These are phyloP conservation scores for Dusona sp. DNA, from an alignment of 2,888 invertebrate species.

Conservation along the genomic window DNA sequence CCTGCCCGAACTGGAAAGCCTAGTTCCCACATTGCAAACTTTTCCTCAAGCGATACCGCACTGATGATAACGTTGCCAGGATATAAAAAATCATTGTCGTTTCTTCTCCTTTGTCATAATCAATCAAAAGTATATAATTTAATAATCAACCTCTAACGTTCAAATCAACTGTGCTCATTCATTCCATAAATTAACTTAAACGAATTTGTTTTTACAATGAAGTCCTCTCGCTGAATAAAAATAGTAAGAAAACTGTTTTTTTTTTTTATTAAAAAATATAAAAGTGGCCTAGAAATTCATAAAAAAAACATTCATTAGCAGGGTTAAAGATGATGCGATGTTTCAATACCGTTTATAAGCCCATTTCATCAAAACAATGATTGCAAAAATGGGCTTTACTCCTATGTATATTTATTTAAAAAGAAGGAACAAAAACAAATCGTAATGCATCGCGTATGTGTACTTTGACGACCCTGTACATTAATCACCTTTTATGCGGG, in stretches of 20 bases:
- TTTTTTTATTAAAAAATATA: not conserved
- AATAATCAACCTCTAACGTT: not conserved
- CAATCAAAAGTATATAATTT: not conserved
- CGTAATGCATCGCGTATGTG: not conserved
- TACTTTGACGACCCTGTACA: not conserved
- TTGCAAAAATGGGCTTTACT: not conserved
- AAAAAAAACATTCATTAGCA: not conserved
- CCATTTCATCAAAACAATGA: not conserved
- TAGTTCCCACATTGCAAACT: not conserved
- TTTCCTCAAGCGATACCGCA: not conserved
- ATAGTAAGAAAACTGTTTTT: not conserved
- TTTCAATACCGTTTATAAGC: not conserved
- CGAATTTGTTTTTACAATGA: not conserved
- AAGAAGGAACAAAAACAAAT: not conserved
- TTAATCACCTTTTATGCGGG: not conserved
- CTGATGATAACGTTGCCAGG: not conserved
- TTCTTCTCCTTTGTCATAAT: not conserved
- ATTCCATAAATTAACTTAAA: not conserved
- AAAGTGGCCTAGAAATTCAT: slow-evolving; percentile 26
- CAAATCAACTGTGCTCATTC: not conserved
- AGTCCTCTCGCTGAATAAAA: not conserved
- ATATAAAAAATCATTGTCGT: not conserved
- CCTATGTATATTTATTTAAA: not conserved
- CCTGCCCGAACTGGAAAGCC: not conserved
- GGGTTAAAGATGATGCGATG: not conserved